A percentile compares a stretch with the other conserved stretches of the same genome.
phyloP scores from a whole-genome alignment of 2,888 invertebrate species.

The Strigamia maritima region DNA sequence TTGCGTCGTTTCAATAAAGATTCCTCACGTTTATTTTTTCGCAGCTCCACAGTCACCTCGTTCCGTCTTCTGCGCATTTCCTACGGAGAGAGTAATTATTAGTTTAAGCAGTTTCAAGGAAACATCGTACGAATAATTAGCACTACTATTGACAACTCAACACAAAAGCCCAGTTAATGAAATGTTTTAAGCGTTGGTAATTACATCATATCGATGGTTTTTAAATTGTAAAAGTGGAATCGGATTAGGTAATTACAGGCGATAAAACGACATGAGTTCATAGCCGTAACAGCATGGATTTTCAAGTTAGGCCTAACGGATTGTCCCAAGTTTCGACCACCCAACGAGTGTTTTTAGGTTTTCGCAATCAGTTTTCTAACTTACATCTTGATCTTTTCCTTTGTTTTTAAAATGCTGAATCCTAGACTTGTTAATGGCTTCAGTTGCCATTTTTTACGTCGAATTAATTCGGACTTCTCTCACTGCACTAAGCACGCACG shows the following conservation, averaged over 20 bases:
- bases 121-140: too few species aligned
- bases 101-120: too few species aligned
- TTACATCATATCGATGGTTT: neutral
- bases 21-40: slow-evolving; percentile 98
- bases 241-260: neutral
- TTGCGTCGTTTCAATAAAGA: slow-evolving; percentile 93
- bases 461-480: neutral
- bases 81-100: slow-evolving; percentile 49
- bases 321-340: neutral
- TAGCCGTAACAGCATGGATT: neutral
- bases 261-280: neutral
- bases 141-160: neutral
- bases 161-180: neutral
- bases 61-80: slow-evolving; percentile 96
- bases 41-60: slow-evolving; percentile 91
- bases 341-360: neutral
- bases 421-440: slow-evolving; percentile 40
- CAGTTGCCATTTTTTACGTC: slow-evolving; percentile 38
- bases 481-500: slow-evolving; percentile 33
- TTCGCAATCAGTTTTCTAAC: slow-evolving; percentile 52
- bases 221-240: neutral
- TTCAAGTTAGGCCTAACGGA: neutral
- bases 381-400: slow-evolving; percentile 98
- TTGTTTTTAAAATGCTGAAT: slow-evolving; percentile 80
- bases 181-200: neutral